Evolutionary conservation across 1,140 invertebrate genomes (phyloP).

Genomic region (Drosophila athabasca): DNA sequence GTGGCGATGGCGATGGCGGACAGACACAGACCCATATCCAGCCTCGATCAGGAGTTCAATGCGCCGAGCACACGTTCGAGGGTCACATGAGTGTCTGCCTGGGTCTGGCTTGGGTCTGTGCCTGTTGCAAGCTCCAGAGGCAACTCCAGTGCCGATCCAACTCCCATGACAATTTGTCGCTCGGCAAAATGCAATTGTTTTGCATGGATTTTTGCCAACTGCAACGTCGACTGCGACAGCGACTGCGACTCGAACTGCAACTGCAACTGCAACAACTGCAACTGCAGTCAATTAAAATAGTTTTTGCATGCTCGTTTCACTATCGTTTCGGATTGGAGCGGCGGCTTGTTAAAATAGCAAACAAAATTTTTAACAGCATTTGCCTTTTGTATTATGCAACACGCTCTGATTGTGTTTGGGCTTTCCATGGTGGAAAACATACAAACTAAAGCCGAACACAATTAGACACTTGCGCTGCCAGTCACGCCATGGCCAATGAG

Average conservation of each 20-base stretch:
- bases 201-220: slow-evolving; percentile 59
- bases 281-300: slow-evolving; percentile 75
- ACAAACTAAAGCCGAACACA: slow-evolving; percentile 53
- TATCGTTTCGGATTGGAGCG: slow-evolving; percentile 57
- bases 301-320: slow-evolving; percentile 78
- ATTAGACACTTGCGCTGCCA: slow-evolving; percentile 77
- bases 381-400: slow-evolving; percentile 75
- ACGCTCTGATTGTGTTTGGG: slow-evolving; percentile 77
- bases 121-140: slow-evolving; percentile 2
- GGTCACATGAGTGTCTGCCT: slow-evolving; percentile 54
- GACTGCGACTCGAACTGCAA: slow-evolving; percentile 14
- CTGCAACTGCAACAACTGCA: slow-evolving; percentile 16
- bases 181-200: slow-evolving; percentile 77
- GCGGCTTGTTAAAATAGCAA: slow-evolving; percentile 75
- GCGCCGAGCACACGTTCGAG: slow-evolving; percentile 56
- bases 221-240: slow-evolving; percentile 5
- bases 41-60: slow-evolving; percentile 69
- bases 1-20: slow-evolving; percentile 24
- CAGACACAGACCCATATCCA: slow-evolving; percentile 3
- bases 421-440: slow-evolving; percentile 17
- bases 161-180: slow-evolving; percentile 81
- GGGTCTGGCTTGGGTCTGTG: not conserved
- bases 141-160: slow-evolving; percentile 31
- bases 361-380: slow-evolving; percentile 43
- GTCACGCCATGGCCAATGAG: slow-evolving; percentile 58